A percentile compares a stretch with the other conserved stretches of the same genome.
Evolutionary conservation across 2,113 vertebrate genomes (phyloP).

Genomic region (Ellobius talpinus): DNA sequence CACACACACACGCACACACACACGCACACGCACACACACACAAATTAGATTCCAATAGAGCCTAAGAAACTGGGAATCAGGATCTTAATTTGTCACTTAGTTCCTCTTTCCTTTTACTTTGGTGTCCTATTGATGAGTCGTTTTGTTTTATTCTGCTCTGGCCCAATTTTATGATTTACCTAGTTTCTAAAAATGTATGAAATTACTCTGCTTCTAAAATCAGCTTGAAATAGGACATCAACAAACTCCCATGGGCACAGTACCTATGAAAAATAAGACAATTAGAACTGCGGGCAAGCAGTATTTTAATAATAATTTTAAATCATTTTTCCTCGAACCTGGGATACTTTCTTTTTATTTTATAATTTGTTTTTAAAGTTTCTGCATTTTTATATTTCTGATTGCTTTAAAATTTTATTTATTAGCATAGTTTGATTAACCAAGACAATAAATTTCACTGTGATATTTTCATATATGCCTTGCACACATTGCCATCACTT

Average conservation of each 20-base stretch:
- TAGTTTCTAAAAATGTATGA: conserved; percentile 71
- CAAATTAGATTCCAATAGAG: neutral
- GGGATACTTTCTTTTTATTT: neutral
- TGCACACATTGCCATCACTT: neutral
- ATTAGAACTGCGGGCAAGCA: neutral
- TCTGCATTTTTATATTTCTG: neutral
- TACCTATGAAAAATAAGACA: conserved; percentile 61
- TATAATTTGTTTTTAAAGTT: neutral
- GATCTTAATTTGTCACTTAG: neutral
- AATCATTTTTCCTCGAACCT: neutral
- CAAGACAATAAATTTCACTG: neutral
- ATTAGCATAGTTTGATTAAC: neutral
- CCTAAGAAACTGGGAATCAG: neutral
- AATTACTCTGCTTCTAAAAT: conserved; percentile 68
- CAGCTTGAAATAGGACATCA: conserved; percentile 68
- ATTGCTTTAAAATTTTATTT: neutral
- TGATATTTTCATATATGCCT: neutral
- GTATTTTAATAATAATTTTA: conserved; percentile 37
- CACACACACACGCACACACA: neutral
- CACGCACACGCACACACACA: too few relatives aligned
- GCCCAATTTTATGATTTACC: conserved; percentile 60
- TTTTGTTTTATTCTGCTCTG: conserved; percentile 40
- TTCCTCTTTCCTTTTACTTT: neutral
- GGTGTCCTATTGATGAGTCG: conserved; percentile 37
- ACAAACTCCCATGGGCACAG: conserved; percentile 10